These are phyloP conservation scores for Macrochelys suwanniensis DNA, from an alignment of 2,797 vertebrate genomes.

Conservation along the genomic window DNA sequence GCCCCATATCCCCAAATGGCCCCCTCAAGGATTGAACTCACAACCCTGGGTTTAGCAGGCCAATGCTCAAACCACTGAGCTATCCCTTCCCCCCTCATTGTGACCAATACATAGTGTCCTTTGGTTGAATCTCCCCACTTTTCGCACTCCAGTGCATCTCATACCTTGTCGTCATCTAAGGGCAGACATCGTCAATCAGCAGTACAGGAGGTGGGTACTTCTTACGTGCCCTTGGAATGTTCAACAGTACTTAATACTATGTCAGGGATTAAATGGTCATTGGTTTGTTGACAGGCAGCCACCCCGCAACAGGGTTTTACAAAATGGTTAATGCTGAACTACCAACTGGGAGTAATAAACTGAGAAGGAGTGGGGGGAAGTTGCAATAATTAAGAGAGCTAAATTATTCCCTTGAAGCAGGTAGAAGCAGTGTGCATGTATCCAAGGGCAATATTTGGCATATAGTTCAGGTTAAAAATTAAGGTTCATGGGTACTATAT, in stretches of 20 bases:
- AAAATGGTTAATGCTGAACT: conserved; percentile 54
- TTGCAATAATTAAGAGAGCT: conserved; percentile 63
- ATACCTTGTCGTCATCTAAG: neutral
- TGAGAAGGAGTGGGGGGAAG: conserved; percentile 52
- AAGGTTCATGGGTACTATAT: neutral
- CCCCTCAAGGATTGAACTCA: no score
- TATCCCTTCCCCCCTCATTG: neutral
- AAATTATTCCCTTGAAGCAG: conserved; percentile 19
- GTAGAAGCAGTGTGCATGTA: neutral
- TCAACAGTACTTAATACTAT: conserved; percentile 10
- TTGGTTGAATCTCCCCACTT: neutral
- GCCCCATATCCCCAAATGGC: no score
- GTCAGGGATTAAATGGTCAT: neutral
- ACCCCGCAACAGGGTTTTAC: neutral
- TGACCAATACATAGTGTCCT: neutral
- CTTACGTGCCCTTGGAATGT: accelerated
- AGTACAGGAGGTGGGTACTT: neutral
- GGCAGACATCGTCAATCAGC: neutral
- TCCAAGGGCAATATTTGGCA: neutral
- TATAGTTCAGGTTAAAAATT: neutral
- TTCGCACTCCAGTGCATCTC: neutral
- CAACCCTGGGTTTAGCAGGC: no score
- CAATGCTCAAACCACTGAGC: no score
- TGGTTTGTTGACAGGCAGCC: neutral
- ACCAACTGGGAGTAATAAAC: conserved; percentile 49